Evolutionary conservation across 2,888 invertebrate genomes (phyloP).

Genomic region (Subacronicta megacephala): DNA sequence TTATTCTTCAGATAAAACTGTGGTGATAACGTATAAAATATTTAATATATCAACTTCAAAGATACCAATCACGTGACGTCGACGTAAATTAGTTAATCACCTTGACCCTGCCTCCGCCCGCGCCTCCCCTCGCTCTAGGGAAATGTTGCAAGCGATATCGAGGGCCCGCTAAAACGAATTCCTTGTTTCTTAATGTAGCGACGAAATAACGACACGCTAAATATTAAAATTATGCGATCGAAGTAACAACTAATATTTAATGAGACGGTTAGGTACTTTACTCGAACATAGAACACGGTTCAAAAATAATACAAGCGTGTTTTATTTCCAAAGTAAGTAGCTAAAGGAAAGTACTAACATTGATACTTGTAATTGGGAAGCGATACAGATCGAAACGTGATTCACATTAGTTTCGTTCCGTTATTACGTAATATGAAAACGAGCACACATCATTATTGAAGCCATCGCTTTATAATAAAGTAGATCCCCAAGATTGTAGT

Average conservation of each 20-base stretch:
- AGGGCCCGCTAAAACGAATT: slow-evolving; percentile 41
- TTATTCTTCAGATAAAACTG: slow-evolving; percentile 1
- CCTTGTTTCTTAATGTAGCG: slow-evolving; percentile 43
- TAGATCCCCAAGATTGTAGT: slow-evolving; percentile 50
- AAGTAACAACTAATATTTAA: slow-evolving; percentile 25
- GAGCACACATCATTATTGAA: slow-evolving; percentile 28
- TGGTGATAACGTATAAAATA: slow-evolving; percentile 21
- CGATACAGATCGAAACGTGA: slow-evolving; percentile 25
- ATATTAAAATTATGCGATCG: slow-evolving; percentile 36
- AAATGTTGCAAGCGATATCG: slow-evolving; percentile 21
- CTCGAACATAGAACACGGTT: slow-evolving; percentile 2
- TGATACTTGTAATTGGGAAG: slow-evolving; percentile 16
- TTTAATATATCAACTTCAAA: slow-evolving; percentile 24
- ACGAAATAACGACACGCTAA: slow-evolving; percentile 29
- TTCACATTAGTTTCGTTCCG: slow-evolving; percentile 11
- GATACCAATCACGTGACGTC: slow-evolving; percentile 42
- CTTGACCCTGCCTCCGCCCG: slow-evolving; percentile 22
- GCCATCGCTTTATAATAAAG: slow-evolving; percentile 53
- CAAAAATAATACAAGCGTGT: not conserved
- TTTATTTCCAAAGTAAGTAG: slow-evolving; percentile 9
- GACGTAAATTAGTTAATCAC: slow-evolving; percentile 41
- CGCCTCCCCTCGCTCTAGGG: not conserved
- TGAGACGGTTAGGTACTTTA: slow-evolving; percentile 20
- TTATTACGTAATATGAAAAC: slow-evolving; percentile 13
- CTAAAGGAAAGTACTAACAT: too few species aligned